A percentile compares a stretch with the other conserved stretches of the same genome.
Conservation (phyloP, 2,113 vertebrate species). For the Telmatochromis brachygnathus region DNA sequence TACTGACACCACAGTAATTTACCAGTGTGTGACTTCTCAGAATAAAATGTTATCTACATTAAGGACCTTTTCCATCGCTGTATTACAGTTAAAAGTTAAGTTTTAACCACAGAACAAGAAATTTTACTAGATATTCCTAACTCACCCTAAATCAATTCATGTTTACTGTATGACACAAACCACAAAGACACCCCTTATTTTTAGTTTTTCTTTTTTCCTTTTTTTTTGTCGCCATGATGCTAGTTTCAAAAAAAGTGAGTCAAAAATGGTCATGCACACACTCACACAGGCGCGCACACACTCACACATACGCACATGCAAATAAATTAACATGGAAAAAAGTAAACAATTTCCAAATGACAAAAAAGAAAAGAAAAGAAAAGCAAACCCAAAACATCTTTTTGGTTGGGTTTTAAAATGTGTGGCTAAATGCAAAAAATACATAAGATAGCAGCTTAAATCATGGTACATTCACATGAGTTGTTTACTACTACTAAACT, state of each 20-base stretch:
- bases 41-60: conserved; percentile 22
- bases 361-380: background rate
- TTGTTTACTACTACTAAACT: conserved; percentile 5
- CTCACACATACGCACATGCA: conserved; percentile 43
- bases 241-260: conserved; percentile 20
- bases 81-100: conserved; percentile 5
- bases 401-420: conserved; percentile 37
- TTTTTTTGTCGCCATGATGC: background rate
- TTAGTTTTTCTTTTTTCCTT: background rate
- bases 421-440: conserved; percentile 29
- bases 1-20: conserved; percentile 31
- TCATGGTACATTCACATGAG: conserved; percentile 44
- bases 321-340: conserved; percentile 69
- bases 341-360: conserved; percentile 34
- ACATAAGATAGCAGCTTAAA: conserved; percentile 59
- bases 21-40: conserved; percentile 7
- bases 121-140: conserved; percentile 36
- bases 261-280: conserved; percentile 7
- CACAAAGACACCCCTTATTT: conserved; percentile 16
- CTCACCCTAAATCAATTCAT: conserved; percentile 5
- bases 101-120: conserved; percentile 43
- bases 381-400: background rate
- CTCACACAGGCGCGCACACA: background rate
- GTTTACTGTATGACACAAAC: conserved; percentile 10
- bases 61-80: background rate